Evolutionary conservation across 1,140 invertebrate genomes (phyloP), one percentile per base, ranked within the genome.

Genomic region (Physella acuta): DNA sequence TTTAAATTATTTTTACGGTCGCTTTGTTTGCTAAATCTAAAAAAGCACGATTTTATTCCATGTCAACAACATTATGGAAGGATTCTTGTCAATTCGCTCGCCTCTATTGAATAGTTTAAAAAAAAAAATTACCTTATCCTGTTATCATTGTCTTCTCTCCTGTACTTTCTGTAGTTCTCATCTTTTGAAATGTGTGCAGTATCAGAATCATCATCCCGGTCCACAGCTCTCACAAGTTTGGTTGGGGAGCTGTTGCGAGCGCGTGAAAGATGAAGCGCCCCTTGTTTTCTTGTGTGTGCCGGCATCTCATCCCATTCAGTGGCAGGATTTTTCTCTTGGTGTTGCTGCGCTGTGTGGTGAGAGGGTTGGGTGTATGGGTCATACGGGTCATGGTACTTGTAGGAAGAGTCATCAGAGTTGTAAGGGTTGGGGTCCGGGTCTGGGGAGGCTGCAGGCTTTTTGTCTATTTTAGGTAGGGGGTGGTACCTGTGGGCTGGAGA

Each of bases 391-490:
- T 4, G 31, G 36, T 61, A 39, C 17, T 1, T 4, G 24, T 39
- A 11, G n/a, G 36, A n/a, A 28, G 20, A 39, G 24, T 61, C 37
- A 44, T 28, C 8, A 3, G 36, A 26, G 24, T 39, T 39, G 2
- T 61, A 34, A 17, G 36, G 33, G 33, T 61, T 61, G 37, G 34
- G 8, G 2, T 61, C 31, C 39, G 59, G 31, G 52, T n/a, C 20
- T 16, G 62, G 51, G 2, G 39, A 52, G 8, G 62, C 20, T 3
- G 62, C 30, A 5, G 8, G 28, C 11, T 24, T 20, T 55, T 24
- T 55, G 64, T n/a, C 49, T 53, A 60, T 59, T 24, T 51, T 34
- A 16, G 68, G 68, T 49, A 44, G 59, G 31, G 58, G n/a, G n/a
- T 59, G 16, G 60, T 62, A 53, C 55, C 28, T 61, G 37, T 70